Conservation (phyloP, 2,797 vertebrate species). For the Muraenolepis orangiensis region DNA sequence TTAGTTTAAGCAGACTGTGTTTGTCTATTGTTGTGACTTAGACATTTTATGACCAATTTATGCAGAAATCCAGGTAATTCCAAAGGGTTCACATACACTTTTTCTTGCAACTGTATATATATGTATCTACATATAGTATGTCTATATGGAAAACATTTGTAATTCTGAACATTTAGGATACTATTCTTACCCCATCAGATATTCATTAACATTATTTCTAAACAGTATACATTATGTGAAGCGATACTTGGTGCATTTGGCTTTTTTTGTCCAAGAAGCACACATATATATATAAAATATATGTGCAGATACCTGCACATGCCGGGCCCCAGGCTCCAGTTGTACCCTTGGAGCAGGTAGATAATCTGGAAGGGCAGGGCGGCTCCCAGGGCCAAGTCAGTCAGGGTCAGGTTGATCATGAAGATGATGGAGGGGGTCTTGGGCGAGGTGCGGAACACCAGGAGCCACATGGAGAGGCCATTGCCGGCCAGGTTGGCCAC, state of each 20-base stretch:
- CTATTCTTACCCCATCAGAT: background rate
- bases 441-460: constrained; percentile 80
- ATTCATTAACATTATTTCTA: background rate
- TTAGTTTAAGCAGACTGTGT: no score
- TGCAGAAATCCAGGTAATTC: no score
- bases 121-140: no score
- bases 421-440: constrained; percentile 85
- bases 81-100: no score
- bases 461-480: constrained; percentile 85
- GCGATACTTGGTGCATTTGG: no score
- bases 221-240: background rate
- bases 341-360: constrained; percentile 77
- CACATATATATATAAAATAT: background rate
- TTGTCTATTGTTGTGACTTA: no score
- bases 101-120: no score
- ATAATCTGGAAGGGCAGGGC: constrained; percentile 88
- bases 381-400: constrained; percentile 79
- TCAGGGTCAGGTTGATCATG: constrained; percentile 93
- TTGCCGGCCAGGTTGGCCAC: constrained; percentile 82
- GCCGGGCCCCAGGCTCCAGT: constrained; percentile 78
- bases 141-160: background rate
- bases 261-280: no score
- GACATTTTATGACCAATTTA: no score
- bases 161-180: background rate
- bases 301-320: constrained; percentile 76